Evolutionary conservation across 2,888 invertebrate genomes (phyloP), one percentile per base, ranked within the genome.

Genomic region (Drosophila subquinaria): DNA sequence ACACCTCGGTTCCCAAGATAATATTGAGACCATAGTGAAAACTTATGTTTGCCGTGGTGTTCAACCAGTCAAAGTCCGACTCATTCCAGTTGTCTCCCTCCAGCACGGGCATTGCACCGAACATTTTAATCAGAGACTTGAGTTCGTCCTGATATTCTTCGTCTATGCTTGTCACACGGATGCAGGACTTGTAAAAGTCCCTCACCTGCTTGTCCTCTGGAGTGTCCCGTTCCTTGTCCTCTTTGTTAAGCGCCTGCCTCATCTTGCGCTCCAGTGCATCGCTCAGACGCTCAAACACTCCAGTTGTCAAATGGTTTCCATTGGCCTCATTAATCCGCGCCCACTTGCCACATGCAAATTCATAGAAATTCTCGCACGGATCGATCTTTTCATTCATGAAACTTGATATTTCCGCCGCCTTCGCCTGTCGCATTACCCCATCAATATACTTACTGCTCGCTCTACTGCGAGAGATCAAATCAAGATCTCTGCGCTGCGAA

Each of bases 291-390:
- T 90, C 90, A 47, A 92, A 89, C 3, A 90, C 27, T 0, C 91
- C 91, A 2, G 92, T 92, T 1, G 81, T 79, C 0, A 80, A 8
- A 17, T 76, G 76, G 3, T 68, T 72, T 3, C 59, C 13, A 11
- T 55, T 73, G 23, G 91, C 89, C 3, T 86, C 81, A 69, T 92
- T 85, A 1, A 82, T 59, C 15, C 69, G 76, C 0, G 65, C 42
- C 84, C 88, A 92, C 40, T 90, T 90, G 8, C 92, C 93, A 57
- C 92, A 92, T 1, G 93, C 84, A 51, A 91, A 92, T 9, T 76
- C 69, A 43, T 92, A 92, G 56, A 92, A 92, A 63, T 92, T 81
- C 3, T 72, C 55, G 61, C 92, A 92, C 9, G 92, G 92, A 78
- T 92, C 82, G 0, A 77, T 66, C 2, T 43, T 66, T 10, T 74